Evolutionary conservation across 2,888 invertebrate species (phyloP).

Genomic region (Tenthredo notha): DNA sequence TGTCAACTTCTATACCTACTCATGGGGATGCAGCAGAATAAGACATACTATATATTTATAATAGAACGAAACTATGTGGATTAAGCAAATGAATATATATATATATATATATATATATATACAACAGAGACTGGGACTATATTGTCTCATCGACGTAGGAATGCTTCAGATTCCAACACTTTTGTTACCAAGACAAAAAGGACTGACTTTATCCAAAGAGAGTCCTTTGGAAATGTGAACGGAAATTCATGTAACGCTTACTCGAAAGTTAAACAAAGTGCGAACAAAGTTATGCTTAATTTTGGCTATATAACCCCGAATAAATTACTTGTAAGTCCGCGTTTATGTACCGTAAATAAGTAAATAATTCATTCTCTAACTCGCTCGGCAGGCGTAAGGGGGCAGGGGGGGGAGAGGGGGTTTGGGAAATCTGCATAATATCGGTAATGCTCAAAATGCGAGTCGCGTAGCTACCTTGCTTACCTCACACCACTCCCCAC

Average conservation of each 20-base stretch:
- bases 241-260: slow-evolving; percentile 52
- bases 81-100: slow-evolving; percentile 17
- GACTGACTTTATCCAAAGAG: slow-evolving; percentile 22
- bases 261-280: slow-evolving; percentile 53
- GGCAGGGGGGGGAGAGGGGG: too few relatives aligned
- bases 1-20: background rate
- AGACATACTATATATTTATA: background rate
- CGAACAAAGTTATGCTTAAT: slow-evolving; percentile 54
- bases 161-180: background rate
- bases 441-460: slow-evolving; percentile 77
- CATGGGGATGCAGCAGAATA: background rate
- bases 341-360: slow-evolving; percentile 76
- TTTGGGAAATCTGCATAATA: slow-evolving; percentile 76
- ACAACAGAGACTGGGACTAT: background rate
- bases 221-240: slow-evolving; percentile 49
- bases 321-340: slow-evolving; percentile 65
- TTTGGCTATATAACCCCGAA: slow-evolving; percentile 54
- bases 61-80: background rate
- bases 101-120: background rate
- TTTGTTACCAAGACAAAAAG: slow-evolving; percentile 38
- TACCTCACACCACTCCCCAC: slow-evolving; percentile 74
- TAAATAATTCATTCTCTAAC: slow-evolving; percentile 75
- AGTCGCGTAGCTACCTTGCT: slow-evolving; percentile 73
- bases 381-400: slow-evolving; percentile 70
- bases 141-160: slow-evolving; percentile 25